These are phyloP conservation scores for Ursus arctos DNA, from an alignment of 2,113 vertebrate genomes.

Conservation along the genomic window DNA sequence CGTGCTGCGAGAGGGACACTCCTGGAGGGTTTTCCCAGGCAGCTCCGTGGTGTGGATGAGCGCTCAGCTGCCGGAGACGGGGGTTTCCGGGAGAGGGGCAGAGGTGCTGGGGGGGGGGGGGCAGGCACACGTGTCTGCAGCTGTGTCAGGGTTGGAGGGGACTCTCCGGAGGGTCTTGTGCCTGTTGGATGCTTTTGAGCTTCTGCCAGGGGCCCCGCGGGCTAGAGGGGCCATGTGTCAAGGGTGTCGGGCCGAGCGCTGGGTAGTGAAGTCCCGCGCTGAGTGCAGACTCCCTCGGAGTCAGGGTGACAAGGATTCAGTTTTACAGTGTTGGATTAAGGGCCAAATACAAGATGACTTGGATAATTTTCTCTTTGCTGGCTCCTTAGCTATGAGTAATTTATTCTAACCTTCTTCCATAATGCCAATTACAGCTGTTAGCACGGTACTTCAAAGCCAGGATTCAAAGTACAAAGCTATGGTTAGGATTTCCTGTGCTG, in stretches of 20 bases:
- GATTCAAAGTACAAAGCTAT: background rate
- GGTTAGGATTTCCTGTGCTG: conserved; percentile 40
- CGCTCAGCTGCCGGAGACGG: background rate
- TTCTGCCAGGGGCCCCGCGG: background rate
- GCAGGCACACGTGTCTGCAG: background rate
- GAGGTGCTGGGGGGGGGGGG: background rate
- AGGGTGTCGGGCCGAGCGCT: rapidly evolving
- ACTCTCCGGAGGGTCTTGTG: background rate
- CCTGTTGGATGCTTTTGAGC: background rate
- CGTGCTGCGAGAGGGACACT: too few relatives aligned
- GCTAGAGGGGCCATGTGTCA: background rate
- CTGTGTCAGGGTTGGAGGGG: too few relatives aligned
- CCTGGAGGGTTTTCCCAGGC: too few relatives aligned
- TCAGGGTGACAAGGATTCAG: conserved; percentile 62
- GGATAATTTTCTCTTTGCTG: conserved; percentile 71
- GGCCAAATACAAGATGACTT: conserved; percentile 60
- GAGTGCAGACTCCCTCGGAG: background rate
- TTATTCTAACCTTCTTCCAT: conserved; percentile 55
- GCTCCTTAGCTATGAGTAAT: conserved; percentile 66
- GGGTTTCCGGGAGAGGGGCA: background rate
- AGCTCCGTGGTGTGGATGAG: too few relatives aligned
- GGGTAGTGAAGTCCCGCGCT: background rate
- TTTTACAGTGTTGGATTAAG: conserved; percentile 55
- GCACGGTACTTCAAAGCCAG: conserved; percentile 64
- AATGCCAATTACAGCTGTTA: conserved; percentile 68